phyloP scores from a whole-genome alignment of 2,888 invertebrate species.

The Bimastos eiseni region DNA sequence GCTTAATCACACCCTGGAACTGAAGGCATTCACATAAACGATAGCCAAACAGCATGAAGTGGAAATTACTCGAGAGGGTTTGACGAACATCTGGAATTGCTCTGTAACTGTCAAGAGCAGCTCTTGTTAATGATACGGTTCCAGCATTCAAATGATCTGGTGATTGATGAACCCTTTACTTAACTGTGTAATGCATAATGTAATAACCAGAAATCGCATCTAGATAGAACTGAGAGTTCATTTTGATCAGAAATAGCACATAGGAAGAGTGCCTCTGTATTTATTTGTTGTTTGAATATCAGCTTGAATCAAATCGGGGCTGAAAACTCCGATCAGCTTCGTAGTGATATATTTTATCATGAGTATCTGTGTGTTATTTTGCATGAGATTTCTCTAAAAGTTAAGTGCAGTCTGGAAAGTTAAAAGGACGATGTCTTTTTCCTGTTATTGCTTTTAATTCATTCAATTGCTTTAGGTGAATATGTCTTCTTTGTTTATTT shows the following conservation, averaged over 20 bases:
- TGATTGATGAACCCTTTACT: neutral
- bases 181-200: neutral
- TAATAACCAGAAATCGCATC: neutral
- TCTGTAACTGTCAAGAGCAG: neutral
- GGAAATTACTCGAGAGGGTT: too few relatives aligned
- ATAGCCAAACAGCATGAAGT: too few relatives aligned
- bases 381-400: neutral
- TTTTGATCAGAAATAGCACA: too few relatives aligned
- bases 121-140: neutral
- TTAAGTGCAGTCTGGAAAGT: neutral
- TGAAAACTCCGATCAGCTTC: neutral
- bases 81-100: neutral
- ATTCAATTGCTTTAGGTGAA: neutral
- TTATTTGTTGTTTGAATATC: neutral
- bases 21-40: too few relatives aligned
- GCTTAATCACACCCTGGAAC: too few relatives aligned
- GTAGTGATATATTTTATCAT: too few relatives aligned
- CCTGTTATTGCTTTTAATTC: neutral
- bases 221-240: neutral
- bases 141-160: neutral
- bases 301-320: neutral
- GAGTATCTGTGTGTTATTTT: too few relatives aligned
- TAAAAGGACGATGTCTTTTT: neutral
- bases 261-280: neutral
- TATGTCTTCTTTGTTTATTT: neutral